Evolutionary conservation across 2,113 vertebrate species (phyloP).

Genomic region (Jaculus jaculus): DNA sequence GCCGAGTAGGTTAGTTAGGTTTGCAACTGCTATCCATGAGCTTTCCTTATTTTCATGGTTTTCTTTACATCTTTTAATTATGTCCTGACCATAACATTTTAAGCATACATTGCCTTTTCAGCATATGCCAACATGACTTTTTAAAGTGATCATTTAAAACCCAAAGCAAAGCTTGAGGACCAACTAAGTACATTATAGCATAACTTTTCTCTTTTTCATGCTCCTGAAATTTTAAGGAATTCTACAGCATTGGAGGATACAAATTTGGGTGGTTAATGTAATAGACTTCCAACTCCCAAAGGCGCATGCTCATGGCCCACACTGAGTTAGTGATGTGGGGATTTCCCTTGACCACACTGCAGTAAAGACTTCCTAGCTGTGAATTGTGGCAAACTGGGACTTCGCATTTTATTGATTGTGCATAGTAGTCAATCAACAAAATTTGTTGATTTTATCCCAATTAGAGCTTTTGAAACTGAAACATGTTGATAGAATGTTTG

Average conservation of each 20-base stretch:
- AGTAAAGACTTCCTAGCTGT: not conserved
- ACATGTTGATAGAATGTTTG: slow-evolving; percentile 64
- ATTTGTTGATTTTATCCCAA: slow-evolving; percentile 68
- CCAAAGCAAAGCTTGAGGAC: slow-evolving; percentile 48
- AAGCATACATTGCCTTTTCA: slow-evolving; percentile 35
- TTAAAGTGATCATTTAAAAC: slow-evolving; percentile 54
- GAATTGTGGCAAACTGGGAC: not conserved
- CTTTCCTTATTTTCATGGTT: slow-evolving; percentile 56
- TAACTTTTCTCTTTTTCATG: slow-evolving; percentile 15
- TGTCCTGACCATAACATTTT: slow-evolving; percentile 29
- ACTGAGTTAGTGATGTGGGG: not conserved
- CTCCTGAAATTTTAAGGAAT: slow-evolving; percentile 31
- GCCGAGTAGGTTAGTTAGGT: not conserved
- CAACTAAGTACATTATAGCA: not conserved
- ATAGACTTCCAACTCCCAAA: not conserved
- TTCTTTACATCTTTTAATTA: slow-evolving; percentile 64
- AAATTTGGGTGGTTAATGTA: not conserved
- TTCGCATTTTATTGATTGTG: slow-evolving; percentile 40
- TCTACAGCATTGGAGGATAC: not conserved
- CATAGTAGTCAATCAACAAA: slow-evolving; percentile 65
- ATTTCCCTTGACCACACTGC: slow-evolving; percentile 6
- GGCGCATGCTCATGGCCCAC: not conserved
- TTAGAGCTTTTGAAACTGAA: slow-evolving; percentile 67
- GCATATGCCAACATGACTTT: slow-evolving; percentile 50
- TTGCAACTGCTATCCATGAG: slow-evolving; percentile 20